These are phyloP conservation scores for Hyperoodon ampullatus DNA, from an alignment of 2,113 vertebrate species.

Conservation along the genomic window DNA sequence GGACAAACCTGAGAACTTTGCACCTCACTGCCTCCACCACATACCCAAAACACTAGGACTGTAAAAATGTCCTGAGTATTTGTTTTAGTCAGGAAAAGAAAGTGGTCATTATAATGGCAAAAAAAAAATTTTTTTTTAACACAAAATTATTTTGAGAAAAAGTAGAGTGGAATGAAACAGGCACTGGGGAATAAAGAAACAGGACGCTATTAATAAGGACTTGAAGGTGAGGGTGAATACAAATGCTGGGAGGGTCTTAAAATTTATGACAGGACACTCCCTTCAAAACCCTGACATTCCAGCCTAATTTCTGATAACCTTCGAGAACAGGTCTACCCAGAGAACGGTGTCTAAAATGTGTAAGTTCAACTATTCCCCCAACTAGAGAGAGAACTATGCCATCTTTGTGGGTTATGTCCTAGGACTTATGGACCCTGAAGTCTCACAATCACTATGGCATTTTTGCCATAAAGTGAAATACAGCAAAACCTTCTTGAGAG, in stretches of 20 bases:
- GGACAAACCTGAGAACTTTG: neutral
- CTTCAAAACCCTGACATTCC: neutral
- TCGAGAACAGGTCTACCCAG: neutral
- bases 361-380: neutral
- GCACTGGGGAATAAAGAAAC: neutral
- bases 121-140: neutral
- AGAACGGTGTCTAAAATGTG: neutral
- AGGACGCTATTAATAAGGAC: neutral
- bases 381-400: neutral
- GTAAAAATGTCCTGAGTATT: neutral
- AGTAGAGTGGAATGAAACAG: neutral
- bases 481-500: neutral
- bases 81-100: constrained; percentile 14
- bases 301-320: neutral
- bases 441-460: neutral
- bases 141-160: neutral
- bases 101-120: neutral
- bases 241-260: neutral
- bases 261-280: neutral
- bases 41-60: neutral
- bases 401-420: neutral
- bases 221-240: neutral
- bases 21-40: neutral
- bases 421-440: neutral
- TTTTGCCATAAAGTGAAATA: neutral